These are phyloP conservation scores for Scaptomyza reducta DNA, from an alignment of 2,888 invertebrate genomes.

Conservation along the genomic window DNA sequence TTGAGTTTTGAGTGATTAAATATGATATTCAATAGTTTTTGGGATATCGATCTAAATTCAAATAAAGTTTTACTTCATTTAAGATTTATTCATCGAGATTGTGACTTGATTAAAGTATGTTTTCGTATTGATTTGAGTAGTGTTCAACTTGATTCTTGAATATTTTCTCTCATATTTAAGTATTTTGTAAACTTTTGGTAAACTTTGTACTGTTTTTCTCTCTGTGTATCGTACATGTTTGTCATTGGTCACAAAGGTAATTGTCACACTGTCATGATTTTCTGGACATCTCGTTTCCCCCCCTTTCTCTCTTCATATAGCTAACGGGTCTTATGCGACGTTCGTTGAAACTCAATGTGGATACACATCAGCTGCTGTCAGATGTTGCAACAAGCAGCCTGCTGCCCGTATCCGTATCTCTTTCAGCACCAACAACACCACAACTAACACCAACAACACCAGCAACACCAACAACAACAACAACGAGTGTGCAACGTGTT, in stretches of 20 bases:
- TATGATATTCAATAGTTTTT: too few species aligned
- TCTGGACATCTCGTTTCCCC: background rate
- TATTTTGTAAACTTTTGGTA: too few species aligned
- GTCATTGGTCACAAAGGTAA: background rate
- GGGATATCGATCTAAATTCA: background rate
- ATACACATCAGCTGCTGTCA: conserved; percentile 75
- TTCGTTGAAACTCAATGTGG: conserved; percentile 82
- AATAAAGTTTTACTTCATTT: background rate
- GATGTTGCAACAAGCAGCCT: conserved; percentile 18
- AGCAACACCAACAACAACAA: background rate
- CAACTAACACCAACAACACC: background rate
- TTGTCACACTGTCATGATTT: background rate
- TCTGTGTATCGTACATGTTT: background rate
- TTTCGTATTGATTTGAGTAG: background rate
- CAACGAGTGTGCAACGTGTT: conserved; percentile 5
- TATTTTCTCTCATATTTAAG: background rate
- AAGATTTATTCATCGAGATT: background rate
- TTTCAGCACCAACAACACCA: conserved; percentile 8
- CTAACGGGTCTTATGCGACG: conserved; percentile 82
- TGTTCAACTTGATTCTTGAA: background rate
- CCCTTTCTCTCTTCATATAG: conserved; percentile 47
- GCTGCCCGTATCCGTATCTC: conserved; percentile 20
- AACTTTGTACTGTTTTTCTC: background rate
- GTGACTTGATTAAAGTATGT: background rate
- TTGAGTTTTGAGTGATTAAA: background rate